Conservation (phyloP, 2,113 vertebrate species). For the Herpetotheres cachinnans region DNA sequence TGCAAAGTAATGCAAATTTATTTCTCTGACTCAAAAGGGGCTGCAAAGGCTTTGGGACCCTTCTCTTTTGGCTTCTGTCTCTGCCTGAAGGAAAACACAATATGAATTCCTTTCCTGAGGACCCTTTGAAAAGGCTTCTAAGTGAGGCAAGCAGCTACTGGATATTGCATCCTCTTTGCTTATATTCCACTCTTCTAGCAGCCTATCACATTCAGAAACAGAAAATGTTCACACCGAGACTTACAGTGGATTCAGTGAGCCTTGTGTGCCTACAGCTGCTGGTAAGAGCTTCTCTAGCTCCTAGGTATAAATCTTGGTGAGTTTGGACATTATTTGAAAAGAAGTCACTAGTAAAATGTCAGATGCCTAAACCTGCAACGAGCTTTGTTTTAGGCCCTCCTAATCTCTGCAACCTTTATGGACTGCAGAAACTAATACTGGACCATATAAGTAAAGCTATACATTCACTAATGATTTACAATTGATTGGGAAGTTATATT, state of each 20-base stretch:
- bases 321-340: background rate
- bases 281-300: background rate
- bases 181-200: background rate
- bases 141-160: background rate
- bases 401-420: background rate
- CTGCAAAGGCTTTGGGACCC: background rate
- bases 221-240: background rate
- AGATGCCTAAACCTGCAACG: background rate
- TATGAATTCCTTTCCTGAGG: background rate
- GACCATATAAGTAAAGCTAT: background rate
- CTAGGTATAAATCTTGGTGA: background rate
- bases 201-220: background rate
- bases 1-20: background rate
- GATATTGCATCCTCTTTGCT: background rate
- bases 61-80: background rate
- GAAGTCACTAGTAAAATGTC: background rate
- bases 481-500: background rate
- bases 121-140: background rate
- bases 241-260: background rate
- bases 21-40: background rate
- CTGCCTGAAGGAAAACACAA: background rate
- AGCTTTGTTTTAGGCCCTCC: background rate
- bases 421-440: background rate
- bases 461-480: background rate
- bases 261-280: background rate